phyloP scores from a whole-genome alignment of 2,797 vertebrate species.

The Hippocampus kuda region DNA sequence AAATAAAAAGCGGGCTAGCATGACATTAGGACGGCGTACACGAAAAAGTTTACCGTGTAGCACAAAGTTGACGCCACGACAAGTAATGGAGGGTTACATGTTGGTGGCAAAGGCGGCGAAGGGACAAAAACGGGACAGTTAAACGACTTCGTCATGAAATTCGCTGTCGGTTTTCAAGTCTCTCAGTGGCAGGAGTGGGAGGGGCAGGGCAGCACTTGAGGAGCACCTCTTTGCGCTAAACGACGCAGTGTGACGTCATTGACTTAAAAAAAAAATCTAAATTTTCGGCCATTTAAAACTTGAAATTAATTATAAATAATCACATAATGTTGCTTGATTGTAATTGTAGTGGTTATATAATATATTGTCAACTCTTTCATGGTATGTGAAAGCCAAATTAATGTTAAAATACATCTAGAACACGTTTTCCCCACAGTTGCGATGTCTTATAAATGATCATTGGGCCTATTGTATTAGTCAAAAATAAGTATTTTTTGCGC shows the following conservation, averaged over 20 bases:
- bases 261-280: background rate
- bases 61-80: background rate
- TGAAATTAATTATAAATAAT: background rate
- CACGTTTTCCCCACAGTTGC: background rate
- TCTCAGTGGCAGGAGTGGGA: constrained; percentile 38
- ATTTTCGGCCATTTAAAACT: background rate
- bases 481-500: background rate
- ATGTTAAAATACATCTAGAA: background rate
- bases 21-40: constrained; percentile 12
- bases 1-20: constrained; percentile 23
- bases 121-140: background rate
- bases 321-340: too few species aligned
- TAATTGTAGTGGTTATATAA: background rate
- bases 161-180: constrained; percentile 38
- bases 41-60: constrained; percentile 25
- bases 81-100: constrained; percentile 28
- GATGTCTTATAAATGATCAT: background rate
- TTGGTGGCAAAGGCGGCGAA: constrained; percentile 11
- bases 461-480: too few species aligned
- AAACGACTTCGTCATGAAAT: constrained; percentile 34
- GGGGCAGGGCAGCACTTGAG: constrained; percentile 27
- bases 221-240: constrained; percentile 32
- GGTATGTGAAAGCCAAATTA: background rate
- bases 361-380: too few species aligned
- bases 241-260: constrained; percentile 27